Percentiles rank a stretch among this genome's conserved stretches.
These are phyloP conservation scores for Kryptopterus vitreolus DNA, from an alignment of 2,797 vertebrate genomes.

Conservation along the genomic window DNA sequence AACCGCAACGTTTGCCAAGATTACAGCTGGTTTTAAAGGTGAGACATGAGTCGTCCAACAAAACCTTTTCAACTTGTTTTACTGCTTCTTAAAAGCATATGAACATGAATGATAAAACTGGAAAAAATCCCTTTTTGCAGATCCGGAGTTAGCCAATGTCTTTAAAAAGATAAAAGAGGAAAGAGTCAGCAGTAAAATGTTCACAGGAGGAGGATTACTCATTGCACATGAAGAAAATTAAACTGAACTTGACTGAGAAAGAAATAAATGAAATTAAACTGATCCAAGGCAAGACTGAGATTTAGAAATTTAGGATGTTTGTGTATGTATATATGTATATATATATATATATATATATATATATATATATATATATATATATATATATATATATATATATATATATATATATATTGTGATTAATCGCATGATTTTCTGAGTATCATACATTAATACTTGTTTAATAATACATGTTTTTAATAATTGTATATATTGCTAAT, in stretches of 20 bases:
- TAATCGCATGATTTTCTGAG: too few relatives aligned
- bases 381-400: too few relatives aligned
- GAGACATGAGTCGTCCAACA: not conserved
- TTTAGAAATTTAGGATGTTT: not conserved
- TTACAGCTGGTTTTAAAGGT: slow-evolving; percentile 5
- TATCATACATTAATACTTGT: too few relatives aligned
- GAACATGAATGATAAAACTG: not conserved
- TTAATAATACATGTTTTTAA: too few relatives aligned
- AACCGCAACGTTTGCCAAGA: not conserved
- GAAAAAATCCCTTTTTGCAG: too few relatives aligned
- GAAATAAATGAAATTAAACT: not conserved
- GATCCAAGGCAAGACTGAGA: not conserved
- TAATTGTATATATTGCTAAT: too few relatives aligned
- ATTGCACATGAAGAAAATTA: slow-evolving; percentile 2
- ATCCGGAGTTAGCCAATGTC: not conserved
- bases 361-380: too few relatives aligned
- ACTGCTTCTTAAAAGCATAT: not conserved
- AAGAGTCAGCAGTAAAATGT: not conserved
- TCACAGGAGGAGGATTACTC: not conserved
- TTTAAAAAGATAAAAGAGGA: not conserved
- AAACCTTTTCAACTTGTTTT: not conserved
- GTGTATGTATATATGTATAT: too few relatives aligned
- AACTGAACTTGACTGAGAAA: not conserved
- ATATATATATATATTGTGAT: too few relatives aligned
- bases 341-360: too few relatives aligned